Percentiles rank a stretch among this genome's conserved stretches.
phyloP scores from a whole-genome alignment of 2,888 invertebrate species.

The Palloptera scutellata region DNA sequence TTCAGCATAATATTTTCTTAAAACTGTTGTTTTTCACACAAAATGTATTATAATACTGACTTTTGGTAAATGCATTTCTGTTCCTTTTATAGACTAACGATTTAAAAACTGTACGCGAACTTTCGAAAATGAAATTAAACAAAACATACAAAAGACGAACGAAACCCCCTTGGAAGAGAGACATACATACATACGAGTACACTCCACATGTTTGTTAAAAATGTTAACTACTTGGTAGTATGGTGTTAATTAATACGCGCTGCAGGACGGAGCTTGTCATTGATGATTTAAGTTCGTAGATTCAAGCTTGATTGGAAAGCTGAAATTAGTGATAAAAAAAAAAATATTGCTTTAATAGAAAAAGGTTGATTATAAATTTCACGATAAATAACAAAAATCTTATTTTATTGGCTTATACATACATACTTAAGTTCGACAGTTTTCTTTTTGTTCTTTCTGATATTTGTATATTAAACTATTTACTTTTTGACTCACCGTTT shows the following conservation, averaged over 20 bases:
- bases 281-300: not conserved
- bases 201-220: conserved; percentile 31
- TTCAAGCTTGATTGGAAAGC: not conserved
- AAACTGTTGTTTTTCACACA: not conserved
- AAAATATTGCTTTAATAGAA: not conserved
- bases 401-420: too few species aligned
- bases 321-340: not conserved
- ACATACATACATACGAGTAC: conserved; percentile 30
- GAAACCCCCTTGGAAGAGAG: conserved; percentile 6
- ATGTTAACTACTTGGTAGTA: conserved; percentile 51
- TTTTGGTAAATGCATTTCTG: not conserved
- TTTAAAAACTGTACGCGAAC: conserved; percentile 17
- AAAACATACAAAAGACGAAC: conserved; percentile 21
- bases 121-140: conserved; percentile 21
- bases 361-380: not conserved
- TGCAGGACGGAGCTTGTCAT: conserved; percentile 13
- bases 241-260: conserved; percentile 50
- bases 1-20: conserved; percentile 18
- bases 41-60: conserved; percentile 31
- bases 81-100: conserved; percentile 38
- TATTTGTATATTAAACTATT: too few species aligned
- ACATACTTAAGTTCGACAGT: too few species aligned
- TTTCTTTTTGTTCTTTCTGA: too few species aligned
- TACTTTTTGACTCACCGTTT: too few species aligned
- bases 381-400: not conserved